Evolutionary conservation across 2,797 vertebrate species (phyloP).

Genomic region (Delichon dasypus): DNA sequence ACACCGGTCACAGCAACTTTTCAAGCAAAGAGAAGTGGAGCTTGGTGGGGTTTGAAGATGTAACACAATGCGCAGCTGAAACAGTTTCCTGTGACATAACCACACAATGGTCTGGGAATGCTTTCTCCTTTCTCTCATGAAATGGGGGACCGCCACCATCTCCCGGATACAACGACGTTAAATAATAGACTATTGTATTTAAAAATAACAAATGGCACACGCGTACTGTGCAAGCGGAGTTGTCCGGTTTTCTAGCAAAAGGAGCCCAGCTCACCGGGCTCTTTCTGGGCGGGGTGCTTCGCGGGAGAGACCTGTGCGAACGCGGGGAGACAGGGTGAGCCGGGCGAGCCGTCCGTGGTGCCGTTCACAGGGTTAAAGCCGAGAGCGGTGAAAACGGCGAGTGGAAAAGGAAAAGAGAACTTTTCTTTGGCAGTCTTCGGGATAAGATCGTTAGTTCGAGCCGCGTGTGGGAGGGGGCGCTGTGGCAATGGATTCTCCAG

Average conservation of each 20-base stretch:
- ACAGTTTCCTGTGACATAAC: conserved; percentile 54
- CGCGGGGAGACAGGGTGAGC: neutral
- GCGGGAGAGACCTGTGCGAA: neutral
- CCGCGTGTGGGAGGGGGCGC: conserved; percentile 74
- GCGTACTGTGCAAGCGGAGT: conserved; percentile 9
- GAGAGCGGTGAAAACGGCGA: neutral
- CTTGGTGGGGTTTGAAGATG: conserved; percentile 32
- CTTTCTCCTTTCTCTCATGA: conserved; percentile 51
- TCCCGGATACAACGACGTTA: conserved; percentile 40
- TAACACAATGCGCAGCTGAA: conserved; percentile 15
- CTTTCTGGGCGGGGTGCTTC: neutral
- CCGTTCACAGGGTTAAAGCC: neutral
- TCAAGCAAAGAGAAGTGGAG: neutral
- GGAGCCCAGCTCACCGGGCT: neutral
- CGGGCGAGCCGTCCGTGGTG: neutral
- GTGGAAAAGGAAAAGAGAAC: neutral
- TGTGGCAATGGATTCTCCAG: conserved; percentile 66
- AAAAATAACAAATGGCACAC: conserved; percentile 52
- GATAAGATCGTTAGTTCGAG: conserved; percentile 4
- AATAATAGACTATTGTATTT: conserved; percentile 62
- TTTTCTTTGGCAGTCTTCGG: neutral
- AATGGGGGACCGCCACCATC: conserved; percentile 46
- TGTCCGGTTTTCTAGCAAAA: conserved; percentile 24
- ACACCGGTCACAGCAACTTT: conserved; percentile 47
- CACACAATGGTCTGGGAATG: conserved; percentile 47